Percentiles rank a stretch among this genome's conserved stretches.
Conservation (phyloP, 2,113 vertebrate genomes). For the Cacatua alba region DNA sequence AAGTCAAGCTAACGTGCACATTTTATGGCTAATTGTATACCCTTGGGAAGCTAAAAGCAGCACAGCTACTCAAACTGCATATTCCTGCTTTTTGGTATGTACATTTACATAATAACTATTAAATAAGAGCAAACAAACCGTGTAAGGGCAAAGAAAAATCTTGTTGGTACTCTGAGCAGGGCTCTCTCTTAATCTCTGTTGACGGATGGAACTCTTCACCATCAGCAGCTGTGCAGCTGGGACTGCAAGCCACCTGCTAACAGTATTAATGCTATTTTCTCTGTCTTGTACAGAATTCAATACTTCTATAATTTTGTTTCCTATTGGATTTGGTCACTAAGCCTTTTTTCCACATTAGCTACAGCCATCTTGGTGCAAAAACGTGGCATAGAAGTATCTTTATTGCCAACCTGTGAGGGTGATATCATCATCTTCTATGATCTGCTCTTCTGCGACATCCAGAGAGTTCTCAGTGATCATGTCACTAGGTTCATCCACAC, state of each 20-base stretch:
- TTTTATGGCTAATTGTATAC: background rate
- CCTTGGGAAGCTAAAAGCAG: background rate
- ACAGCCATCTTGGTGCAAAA: background rate
- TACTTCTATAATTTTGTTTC: background rate
- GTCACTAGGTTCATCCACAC: constrained; percentile 82
- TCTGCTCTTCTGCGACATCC: constrained; percentile 83
- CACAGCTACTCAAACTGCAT: background rate
- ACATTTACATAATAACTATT: background rate
- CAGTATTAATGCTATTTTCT: background rate
- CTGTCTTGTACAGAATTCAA: background rate
- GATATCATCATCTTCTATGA: constrained; percentile 83
- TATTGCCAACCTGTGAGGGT: constrained; percentile 79
- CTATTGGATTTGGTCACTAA: background rate
- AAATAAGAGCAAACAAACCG: background rate
- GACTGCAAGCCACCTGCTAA: background rate
- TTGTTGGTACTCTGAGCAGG: background rate
- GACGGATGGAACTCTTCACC: background rate
- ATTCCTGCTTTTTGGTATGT: background rate
- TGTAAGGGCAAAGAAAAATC: background rate
- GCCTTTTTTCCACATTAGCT: background rate
- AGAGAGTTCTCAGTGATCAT: constrained; percentile 83
- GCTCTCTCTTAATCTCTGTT: background rate
- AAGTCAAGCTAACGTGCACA: fast-evolving
- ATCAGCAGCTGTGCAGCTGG: background rate
- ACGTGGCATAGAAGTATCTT: background rate